Percentiles rank a stretch among this genome's conserved stretches.
Evolutionary conservation across 2,113 vertebrate species (phyloP).

Genomic region (Clarias gariepinus): DNA sequence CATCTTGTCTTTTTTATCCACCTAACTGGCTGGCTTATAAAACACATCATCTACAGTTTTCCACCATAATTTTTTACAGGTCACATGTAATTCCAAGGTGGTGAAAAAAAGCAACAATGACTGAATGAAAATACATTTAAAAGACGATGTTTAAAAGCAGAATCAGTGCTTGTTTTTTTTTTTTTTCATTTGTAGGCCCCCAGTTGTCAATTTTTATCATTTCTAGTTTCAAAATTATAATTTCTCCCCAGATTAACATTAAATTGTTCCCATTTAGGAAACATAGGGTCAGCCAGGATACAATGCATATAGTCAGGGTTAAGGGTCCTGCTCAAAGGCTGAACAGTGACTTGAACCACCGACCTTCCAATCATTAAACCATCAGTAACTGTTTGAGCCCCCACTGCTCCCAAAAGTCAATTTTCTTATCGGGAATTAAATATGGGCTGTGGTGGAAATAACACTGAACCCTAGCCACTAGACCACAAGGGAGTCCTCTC

Average conservation of each 20-base stretch:
- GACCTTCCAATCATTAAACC: too few species aligned
- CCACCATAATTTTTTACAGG: neutral
- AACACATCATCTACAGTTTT: neutral
- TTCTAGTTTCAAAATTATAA: neutral
- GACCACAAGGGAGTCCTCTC: neutral
- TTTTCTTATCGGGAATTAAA: too few species aligned
- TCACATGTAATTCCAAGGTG: neutral
- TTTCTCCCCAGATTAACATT: too few species aligned
- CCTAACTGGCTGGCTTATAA: neutral
- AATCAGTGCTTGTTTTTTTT: neutral
- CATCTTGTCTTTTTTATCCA: neutral
- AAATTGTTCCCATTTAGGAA: too few species aligned
- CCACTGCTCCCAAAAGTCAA: too few species aligned
- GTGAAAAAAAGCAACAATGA: neutral
- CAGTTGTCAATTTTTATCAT: neutral
- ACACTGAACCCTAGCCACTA: too few species aligned
- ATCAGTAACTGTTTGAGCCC: too few species aligned
- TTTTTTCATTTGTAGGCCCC: neutral
- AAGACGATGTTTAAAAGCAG: neutral
- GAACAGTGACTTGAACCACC: too few species aligned
- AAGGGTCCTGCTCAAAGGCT: too few species aligned
- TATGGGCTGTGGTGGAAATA: too few species aligned
- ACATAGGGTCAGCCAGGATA: too few species aligned
- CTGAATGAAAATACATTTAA: neutral
- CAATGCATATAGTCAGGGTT: too few species aligned